phyloP scores from a whole-genome alignment of 2,113 vertebrate species.

The Beaufortia kweichowensis region DNA sequence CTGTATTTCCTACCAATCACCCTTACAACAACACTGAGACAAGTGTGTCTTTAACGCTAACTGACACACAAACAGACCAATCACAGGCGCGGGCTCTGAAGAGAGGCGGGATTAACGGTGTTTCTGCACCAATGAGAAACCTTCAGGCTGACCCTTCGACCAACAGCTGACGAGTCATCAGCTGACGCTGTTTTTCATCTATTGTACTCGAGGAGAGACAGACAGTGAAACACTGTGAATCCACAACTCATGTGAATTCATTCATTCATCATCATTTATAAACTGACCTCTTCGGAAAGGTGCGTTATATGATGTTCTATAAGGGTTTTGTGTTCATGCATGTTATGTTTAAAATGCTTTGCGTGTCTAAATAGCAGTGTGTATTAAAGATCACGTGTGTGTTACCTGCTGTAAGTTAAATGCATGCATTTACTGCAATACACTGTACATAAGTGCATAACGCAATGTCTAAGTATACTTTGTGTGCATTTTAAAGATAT shows the following conservation, averaged over 20 bases:
- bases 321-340: background rate
- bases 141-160: slow-evolving; percentile 6
- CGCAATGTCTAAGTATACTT: background rate
- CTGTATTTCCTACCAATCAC: background rate
- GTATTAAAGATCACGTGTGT: background rate
- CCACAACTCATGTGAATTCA: slow-evolving; percentile 26
- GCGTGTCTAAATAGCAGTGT: background rate
- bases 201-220: slow-evolving; percentile 30
- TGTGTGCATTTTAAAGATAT: background rate
- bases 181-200: slow-evolving; percentile 47
- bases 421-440: background rate
- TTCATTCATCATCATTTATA: background rate
- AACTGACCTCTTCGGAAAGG: slow-evolving; percentile 47
- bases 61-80: slow-evolving; percentile 46
- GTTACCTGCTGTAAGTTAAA: background rate
- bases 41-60: slow-evolving; percentile 35
- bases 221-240: slow-evolving; percentile 42
- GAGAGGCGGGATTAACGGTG: slow-evolving; percentile 51
- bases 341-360: background rate
- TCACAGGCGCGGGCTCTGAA: background rate
- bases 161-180: slow-evolving; percentile 60
- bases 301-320: slow-evolving; percentile 48
- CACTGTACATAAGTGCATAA: background rate
- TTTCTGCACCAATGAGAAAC: slow-evolving; percentile 57
- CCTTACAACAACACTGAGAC: slow-evolving; percentile 25